Evolutionary conservation across 1,140 invertebrate genomes (phyloP), one percentile per base, ranked within the genome.

Genomic region (Pseudomyrmex flavicornis): DNA sequence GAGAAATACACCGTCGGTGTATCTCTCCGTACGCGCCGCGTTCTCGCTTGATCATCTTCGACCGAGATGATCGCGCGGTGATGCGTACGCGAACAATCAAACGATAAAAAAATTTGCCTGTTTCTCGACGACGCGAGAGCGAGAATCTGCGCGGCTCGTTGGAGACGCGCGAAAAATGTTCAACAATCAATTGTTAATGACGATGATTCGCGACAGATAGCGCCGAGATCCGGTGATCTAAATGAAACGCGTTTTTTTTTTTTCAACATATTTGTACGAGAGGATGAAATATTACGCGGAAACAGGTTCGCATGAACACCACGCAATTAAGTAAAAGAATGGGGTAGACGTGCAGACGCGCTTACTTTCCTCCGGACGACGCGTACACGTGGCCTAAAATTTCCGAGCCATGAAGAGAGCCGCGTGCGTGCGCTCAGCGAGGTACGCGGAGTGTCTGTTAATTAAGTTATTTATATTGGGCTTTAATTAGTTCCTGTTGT

Each of bases 311-410:
- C 56, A 61, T 84, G 75, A 85, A 85, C 62, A 69, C 56, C 22
- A 4, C 17, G 75, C 80, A 84, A 90, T 89, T 90, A 89, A 79
- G 59, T 59, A 61, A 65, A 87, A 85, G 84, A 87, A 85, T 90
- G 74, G 73, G 66, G 66, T 59, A 65, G 72, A 79, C 80, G 82
- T 79, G 74, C 73, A 48, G 12, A 26, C 80, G 15, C 35, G 48
- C 70, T 87, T 86, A 86, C 50, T 83, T 82, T 75, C 66, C 54
- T 62, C 35, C 54, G 72, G 44, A 72, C 70, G 62, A 66, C 44
- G 61, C 58, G 69, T 74, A 83, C 69, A 59, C 62, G 12, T 35
- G n/a, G 63, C 17, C 62, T 86, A 86, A 83, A 77, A 86, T 86
- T 83, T 79, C 61, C 52, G 1, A 9, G 20, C 50, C 12, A 17